A percentile compares a stretch with the other conserved stretches of the same genome.
Evolutionary conservation across 2,888 invertebrate genomes (phyloP).

Genomic region (Trachelus tabidus): DNA sequence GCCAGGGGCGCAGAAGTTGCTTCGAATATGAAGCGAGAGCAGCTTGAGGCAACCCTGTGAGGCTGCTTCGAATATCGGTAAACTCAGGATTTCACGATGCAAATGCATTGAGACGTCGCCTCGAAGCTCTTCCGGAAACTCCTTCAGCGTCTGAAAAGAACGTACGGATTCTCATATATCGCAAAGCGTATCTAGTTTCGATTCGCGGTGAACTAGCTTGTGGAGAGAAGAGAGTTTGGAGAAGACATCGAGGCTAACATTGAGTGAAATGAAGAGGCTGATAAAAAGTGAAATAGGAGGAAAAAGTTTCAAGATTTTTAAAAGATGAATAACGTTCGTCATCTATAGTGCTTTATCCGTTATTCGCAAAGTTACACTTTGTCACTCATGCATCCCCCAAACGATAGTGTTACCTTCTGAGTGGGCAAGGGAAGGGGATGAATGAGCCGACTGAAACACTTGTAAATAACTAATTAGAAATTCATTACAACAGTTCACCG

Average conservation of each 20-base stretch:
- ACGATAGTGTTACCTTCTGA: not conserved
- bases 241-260: not conserved
- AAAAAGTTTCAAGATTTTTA: not conserved
- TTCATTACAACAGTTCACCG: not conserved
- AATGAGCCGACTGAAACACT: not conserved
- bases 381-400: not conserved
- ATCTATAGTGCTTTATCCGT: not conserved
- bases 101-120: conserved; percentile 97
- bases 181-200: not conserved
- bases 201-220: not conserved
- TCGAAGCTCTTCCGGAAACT: conserved; percentile 95
- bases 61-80: conserved; percentile 94
- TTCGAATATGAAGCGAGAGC: conserved; percentile 90
- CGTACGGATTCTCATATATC: not conserved
- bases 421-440: not conserved
- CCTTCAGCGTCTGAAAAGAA: conserved; percentile 83
- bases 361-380: not conserved
- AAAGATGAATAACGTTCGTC: not conserved
- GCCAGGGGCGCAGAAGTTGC: conserved; percentile 96
- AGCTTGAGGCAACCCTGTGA: conserved; percentile 95
- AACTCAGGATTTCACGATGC: conserved; percentile 91
- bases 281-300: not conserved
- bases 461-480: not conserved
- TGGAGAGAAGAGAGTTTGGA: not conserved
- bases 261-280: not conserved